phyloP scores from a whole-genome alignment of 2,797 vertebrate genomes.

The Balearica regulorum region DNA sequence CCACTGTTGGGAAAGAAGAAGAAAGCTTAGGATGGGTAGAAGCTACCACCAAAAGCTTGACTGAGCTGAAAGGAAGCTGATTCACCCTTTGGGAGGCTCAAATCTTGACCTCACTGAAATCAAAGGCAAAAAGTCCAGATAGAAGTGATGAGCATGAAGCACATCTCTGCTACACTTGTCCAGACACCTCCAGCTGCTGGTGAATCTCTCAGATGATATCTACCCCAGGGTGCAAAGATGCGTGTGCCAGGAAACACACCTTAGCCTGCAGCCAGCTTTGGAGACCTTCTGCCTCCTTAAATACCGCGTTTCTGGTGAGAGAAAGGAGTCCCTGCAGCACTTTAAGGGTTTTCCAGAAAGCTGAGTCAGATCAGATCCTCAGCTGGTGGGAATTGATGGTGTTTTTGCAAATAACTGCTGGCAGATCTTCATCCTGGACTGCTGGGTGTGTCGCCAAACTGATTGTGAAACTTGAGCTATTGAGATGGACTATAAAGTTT shows the following conservation, averaged over 20 bases:
- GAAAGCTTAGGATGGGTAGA: not conserved
- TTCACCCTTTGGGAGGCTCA: not conserved
- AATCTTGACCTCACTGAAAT: not conserved
- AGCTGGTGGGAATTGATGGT: not conserved
- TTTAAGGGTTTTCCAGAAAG: not conserved
- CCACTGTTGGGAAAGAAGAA: constrained; percentile 69
- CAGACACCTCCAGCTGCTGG: not conserved
- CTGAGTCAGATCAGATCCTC: not conserved
- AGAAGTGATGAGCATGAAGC: not conserved
- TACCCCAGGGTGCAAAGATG: not conserved
- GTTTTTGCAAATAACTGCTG: not conserved
- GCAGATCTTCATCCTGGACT: not conserved
- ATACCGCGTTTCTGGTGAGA: not conserved
- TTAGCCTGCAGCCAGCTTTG: not conserved
- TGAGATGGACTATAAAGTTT: not conserved
- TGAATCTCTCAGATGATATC: not conserved
- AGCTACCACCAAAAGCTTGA: not conserved
- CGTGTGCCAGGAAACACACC: not conserved
- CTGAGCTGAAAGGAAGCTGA: not conserved
- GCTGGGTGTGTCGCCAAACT: not conserved
- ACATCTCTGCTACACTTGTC: not conserved
- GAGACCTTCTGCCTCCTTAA: not conserved
- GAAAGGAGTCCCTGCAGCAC: not conserved
- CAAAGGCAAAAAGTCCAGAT: not conserved
- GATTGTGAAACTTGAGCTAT: not conserved